Percentiles rank a stretch among this genome's conserved stretches.
Conservation (phyloP, 2,113 vertebrate species). For the Thamnophis sirtalis region DNA sequence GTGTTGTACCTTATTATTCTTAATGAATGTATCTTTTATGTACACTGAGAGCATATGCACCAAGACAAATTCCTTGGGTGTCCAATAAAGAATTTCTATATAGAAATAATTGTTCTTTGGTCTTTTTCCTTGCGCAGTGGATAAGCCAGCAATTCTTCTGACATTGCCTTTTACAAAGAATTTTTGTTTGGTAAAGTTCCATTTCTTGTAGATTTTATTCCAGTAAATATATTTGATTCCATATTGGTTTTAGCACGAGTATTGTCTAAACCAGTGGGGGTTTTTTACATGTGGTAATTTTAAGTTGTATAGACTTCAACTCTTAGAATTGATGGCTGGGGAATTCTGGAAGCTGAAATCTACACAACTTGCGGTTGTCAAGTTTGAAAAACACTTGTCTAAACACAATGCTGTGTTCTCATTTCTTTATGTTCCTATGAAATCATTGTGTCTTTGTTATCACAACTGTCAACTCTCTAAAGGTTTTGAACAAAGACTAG, state of each 20-base stretch:
- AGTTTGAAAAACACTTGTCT: neutral
- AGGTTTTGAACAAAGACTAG: neutral
- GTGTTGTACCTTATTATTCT: no score
- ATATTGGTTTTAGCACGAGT: neutral
- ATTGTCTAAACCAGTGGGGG: neutral
- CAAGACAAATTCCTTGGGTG: no score
- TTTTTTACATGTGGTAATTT: neutral
- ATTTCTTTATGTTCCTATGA: neutral
- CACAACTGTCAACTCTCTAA: neutral
- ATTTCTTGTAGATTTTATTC: neutral
- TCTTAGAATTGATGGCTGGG: neutral
- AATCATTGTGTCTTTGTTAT: neutral
- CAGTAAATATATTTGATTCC: neutral
- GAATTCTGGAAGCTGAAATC: neutral
- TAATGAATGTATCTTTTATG: no score
- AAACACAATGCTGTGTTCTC: neutral
- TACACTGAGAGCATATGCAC: no score
- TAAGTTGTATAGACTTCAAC: neutral
- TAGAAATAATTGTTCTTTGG: neutral
- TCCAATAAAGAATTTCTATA: neutral
- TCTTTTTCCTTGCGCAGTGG: neutral
- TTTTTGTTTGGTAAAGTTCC: neutral
- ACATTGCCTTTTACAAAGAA: neutral
- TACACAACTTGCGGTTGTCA: neutral
- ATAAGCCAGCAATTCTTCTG: neutral